Evolutionary conservation across 2,797 vertebrate genomes (phyloP), one percentile per base, ranked within the genome.

Genomic region (Aldrovandia affinis): DNA sequence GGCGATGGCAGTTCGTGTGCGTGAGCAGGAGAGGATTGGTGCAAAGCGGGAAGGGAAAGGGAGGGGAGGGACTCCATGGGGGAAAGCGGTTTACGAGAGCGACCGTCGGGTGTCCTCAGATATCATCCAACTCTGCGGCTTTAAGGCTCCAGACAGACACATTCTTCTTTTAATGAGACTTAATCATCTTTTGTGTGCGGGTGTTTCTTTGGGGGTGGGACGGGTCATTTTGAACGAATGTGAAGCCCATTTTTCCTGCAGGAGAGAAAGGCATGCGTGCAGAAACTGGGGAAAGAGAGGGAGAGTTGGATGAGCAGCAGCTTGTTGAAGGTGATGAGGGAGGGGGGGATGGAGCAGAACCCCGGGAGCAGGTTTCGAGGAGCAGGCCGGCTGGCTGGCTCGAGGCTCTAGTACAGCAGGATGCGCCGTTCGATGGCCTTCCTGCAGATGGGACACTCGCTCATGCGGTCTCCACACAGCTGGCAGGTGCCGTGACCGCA

Each of bases 371-470:
- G 65, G 30, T 7, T 7, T 20, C 36, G 18, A 42, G 70, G n/a
- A n/a, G n/a, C n/a, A n/a, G n/a, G n/a, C n/a, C n/a, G n/a, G n/a
- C n/a, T n/a, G n/a, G n/a, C n/a, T n/a, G n/a, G n/a, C n/a, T 15
- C 2, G 14, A n/a, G 61, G 81, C 50, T 88, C 96, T 94, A 99
- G 93, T 99, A 99, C 87, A 99, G 95, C 89, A 99, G 96, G 93
- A 99, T 99, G 91, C 98, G 97, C 86, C 98, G 96, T 86, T 99
- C 98, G 81, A 99, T 99, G 86, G 97, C 98, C 93, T 99, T 99
- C 92, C 98, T 97, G 94, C 98, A 99, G 90, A 99, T 99, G 82
- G 98, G 98, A 83, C 98, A 99, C 95, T 99, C 98, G 86, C 98
- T 99, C 98, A 99, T 99, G 81, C 98, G 94, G 94, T 99, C 98